Evolutionary conservation across 2,888 invertebrate species (phyloP), one percentile per base, ranked within the genome.

Genomic region (Drosophila subquinaria): DNA sequence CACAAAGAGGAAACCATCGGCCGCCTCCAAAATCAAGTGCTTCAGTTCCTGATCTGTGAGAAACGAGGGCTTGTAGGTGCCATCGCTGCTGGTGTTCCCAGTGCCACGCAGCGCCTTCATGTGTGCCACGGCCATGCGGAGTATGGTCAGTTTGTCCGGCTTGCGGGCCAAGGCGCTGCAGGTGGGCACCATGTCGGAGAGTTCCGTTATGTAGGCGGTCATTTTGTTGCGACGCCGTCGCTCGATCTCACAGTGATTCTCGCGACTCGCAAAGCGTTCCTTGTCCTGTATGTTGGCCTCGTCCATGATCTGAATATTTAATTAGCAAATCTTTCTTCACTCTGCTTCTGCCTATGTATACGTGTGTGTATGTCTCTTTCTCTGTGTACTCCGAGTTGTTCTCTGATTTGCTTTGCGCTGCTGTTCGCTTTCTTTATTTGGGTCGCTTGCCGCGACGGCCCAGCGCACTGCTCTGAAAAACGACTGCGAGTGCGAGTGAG

Each of bases 181-280:
- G 90, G 99, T 98, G 91, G 99, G 99, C 92, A 99, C 99, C 99
- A 99, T 99, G 94, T 99, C 99, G 82, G 98, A 99, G 89, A 99
- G 95, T 94, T 99, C 99, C 92, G 99, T 99, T 93, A 99, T 99
- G 94, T 99, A 99, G 84, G 99, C 98, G 89, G 99, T 99, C 99
- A 99, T 99, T 96, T 99, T 99, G 95, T 99, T 99, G 88, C 99
- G 95, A 88, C 99, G 95, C 88, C 99, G 95, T 87, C 99, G 95
- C 94, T 99, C 99, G 93, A 99, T 99, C 94, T 99, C 99, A 94
- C 98, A 98, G 94, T 99, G 99, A 93, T 99, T 99, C 94, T 99
- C 99, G 93, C 99, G 97, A 94, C 97, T 95, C 89, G 98, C 98
- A 95, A 98, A 98, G 92, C 98, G 95, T 93, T 98, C 98, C 94